phyloP scores from a whole-genome alignment of 2,888 invertebrate species.

The Seira musarum region DNA sequence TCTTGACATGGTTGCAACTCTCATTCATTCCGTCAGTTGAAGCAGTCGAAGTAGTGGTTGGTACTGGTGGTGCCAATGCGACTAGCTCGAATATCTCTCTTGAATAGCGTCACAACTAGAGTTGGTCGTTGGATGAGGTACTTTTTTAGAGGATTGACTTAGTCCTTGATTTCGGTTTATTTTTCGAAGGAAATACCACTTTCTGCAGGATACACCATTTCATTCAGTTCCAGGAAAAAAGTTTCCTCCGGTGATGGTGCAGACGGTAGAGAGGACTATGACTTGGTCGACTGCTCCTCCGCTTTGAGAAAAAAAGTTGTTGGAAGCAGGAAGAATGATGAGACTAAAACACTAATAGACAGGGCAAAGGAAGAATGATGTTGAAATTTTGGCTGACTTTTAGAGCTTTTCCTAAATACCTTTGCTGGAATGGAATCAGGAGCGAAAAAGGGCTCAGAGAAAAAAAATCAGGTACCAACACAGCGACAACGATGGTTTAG shows the following conservation, averaged over 20 bases:
- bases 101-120: not conserved
- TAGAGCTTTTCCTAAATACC: constrained; percentile 52
- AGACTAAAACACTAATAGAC: constrained; percentile 58
- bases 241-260: not conserved
- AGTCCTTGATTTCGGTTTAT: constrained; percentile 51
- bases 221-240: not conserved
- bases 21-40: constrained; percentile 42
- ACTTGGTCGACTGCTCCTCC: not conserved
- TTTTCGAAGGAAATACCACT: constrained; percentile 34
- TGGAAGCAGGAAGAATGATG: constrained; percentile 33
- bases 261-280: not conserved
- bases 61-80: not conserved
- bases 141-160: constrained; percentile 52
- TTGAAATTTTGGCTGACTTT: constrained; percentile 58
- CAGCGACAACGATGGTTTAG: not conserved
- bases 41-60: not conserved
- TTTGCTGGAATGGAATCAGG: not conserved
- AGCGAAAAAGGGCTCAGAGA: constrained; percentile 1
- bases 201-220: not conserved
- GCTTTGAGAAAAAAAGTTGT: not conserved
- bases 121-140: constrained; percentile 18
- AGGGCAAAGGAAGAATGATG: constrained; percentile 57
- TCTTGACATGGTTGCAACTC: constrained; percentile 29
- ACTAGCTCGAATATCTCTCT: not conserved
- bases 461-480: not conserved